A percentile compares a stretch with the other conserved stretches of the same genome.
These are phyloP conservation scores for Toxonevra muliebris DNA, from an alignment of 2,888 invertebrate genomes.

Conservation along the genomic window DNA sequence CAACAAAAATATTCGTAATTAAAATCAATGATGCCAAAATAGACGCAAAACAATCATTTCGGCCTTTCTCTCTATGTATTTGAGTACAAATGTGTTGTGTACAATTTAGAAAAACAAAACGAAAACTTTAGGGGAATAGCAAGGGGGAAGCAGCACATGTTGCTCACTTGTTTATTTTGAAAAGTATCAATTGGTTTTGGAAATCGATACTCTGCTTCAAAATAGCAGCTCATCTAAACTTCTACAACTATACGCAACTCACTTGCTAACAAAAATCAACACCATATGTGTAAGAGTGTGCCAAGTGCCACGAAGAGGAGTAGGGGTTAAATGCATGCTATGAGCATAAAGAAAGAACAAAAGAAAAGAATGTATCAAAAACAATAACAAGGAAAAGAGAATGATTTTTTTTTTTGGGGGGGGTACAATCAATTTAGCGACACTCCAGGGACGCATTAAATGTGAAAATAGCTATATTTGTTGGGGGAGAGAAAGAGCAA, in stretches of 20 bases:
- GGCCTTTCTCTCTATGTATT: background rate
- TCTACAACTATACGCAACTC: background rate
- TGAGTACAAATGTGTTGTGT: no score
- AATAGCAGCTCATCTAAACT: background rate
- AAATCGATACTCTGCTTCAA: no score
- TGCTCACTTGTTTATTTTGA: conserved; percentile 6
- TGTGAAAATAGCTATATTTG: background rate
- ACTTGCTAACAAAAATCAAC: background rate
- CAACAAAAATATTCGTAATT: no score
- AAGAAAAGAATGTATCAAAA: background rate
- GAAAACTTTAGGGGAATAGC: background rate
- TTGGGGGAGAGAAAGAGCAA: background rate
- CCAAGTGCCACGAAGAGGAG: background rate
- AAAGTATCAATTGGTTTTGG: background rate
- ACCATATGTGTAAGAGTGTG: conserved; percentile 10
- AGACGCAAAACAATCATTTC: background rate
- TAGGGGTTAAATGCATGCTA: no score
- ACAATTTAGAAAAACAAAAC: no score
- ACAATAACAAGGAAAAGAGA: background rate
- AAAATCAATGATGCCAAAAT: no score
- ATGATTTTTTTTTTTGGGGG: background rate
- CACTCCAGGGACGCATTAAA: conserved; percentile 23
- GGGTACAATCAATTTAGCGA: conserved; percentile 23
- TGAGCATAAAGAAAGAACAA: no score
- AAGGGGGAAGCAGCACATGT: conserved; percentile 5